phyloP scores from a whole-genome alignment of 23 tunicate species.

The Ciona savignyi region DNA sequence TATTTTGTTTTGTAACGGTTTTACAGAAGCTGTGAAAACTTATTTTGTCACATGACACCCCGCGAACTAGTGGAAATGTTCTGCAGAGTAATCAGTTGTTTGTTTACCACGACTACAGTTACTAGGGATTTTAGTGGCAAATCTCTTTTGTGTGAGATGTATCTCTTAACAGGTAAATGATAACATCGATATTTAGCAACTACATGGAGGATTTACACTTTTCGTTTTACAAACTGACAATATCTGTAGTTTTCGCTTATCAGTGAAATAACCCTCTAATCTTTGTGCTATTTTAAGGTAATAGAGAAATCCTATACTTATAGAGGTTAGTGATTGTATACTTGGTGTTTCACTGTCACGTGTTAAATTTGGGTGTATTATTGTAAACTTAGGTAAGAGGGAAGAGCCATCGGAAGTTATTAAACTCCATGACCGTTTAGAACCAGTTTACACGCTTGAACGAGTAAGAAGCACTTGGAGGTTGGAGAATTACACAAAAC shows the following conservation, averaged over 20 bases:
- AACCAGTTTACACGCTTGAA: background rate
- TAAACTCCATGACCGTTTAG: background rate
- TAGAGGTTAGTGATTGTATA: background rate
- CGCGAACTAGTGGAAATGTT: background rate
- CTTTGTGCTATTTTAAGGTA: background rate
- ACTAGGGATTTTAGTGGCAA: too few relatives aligned
- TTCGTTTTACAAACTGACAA: too few relatives aligned
- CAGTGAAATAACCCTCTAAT: background rate
- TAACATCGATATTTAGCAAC: background rate
- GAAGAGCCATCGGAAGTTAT: background rate
- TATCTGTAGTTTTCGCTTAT: too few relatives aligned
- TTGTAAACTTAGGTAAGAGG: background rate
- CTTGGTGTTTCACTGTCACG: too few relatives aligned
- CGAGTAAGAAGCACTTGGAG: slow-evolving; percentile 1
- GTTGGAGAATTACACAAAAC: background rate
- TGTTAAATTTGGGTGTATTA: background rate
- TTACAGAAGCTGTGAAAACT: background rate
- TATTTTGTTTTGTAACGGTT: background rate
- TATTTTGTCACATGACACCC: background rate
- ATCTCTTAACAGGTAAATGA: background rate
- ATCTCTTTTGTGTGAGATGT: background rate
- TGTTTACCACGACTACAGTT: too few relatives aligned
- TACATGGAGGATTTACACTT: background rate
- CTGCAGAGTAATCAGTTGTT: background rate
- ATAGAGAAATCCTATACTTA: background rate